Evolutionary conservation across 2,888 invertebrate species (phyloP).

Genomic region (Drosophila leonis): DNA sequence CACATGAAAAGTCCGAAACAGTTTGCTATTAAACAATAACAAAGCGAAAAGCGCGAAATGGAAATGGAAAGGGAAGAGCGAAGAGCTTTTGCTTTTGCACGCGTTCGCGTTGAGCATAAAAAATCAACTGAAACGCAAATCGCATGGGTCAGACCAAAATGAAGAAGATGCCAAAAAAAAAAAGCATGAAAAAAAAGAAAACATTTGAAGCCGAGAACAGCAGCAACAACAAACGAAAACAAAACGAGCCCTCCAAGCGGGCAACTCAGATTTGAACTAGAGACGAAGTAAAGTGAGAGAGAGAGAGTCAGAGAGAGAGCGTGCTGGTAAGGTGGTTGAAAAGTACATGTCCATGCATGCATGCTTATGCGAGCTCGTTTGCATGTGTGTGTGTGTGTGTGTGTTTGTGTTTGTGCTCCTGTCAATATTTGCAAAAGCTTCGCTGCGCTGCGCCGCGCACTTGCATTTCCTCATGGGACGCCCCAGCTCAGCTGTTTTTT

Average conservation of each 20-base stretch:
- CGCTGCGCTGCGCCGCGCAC: slow-evolving; percentile 38
- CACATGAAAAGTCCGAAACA: slow-evolving; percentile 28
- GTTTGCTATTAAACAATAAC: slow-evolving; percentile 40
- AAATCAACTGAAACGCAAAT: slow-evolving; percentile 73
- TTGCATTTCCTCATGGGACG: slow-evolving; percentile 62
- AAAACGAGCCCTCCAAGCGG: slow-evolving; percentile 36
- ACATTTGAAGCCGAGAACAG: slow-evolving; percentile 38
- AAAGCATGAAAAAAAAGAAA: slow-evolving; percentile 13
- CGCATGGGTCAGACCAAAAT: slow-evolving; percentile 53
- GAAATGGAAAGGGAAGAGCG: slow-evolving; percentile 21
- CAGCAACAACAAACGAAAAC: slow-evolving; percentile 45
- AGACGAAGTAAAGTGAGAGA: not conserved
- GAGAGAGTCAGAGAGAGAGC: not conserved
- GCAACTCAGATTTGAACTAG: slow-evolving; percentile 13
- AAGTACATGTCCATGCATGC: slow-evolving; percentile 1
- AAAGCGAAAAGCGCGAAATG: slow-evolving; percentile 34
- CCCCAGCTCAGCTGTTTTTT: slow-evolving; percentile 58
- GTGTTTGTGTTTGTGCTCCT: slow-evolving; percentile 11
- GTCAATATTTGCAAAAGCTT: slow-evolving; percentile 64
- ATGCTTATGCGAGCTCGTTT: not conserved
- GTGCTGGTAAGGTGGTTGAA: not conserved
- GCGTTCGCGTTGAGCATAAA: slow-evolving; percentile 67
- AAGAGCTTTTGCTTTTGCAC: slow-evolving; percentile 49
- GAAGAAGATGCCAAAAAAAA: slow-evolving; percentile 63
- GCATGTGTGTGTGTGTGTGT: not conserved